A percentile compares a stretch with the other conserved stretches of the same genome.
These are phyloP conservation scores for Cyclophora punctaria DNA, from an alignment of 2,888 invertebrate species.

Conservation along the genomic window DNA sequence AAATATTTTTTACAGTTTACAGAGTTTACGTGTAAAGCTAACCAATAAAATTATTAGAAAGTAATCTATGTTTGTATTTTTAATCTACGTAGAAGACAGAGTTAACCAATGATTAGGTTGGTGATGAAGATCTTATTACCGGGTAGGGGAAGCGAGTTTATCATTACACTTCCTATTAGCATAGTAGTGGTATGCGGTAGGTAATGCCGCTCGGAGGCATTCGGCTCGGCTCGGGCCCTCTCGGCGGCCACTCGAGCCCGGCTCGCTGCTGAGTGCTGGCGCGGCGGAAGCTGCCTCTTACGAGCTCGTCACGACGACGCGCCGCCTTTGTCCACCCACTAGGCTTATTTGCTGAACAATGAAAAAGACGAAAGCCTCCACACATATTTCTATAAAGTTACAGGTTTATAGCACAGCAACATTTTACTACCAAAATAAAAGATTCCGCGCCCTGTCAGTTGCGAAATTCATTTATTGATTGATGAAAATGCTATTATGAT, in stretches of 20 bases:
- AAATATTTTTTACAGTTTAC: too few relatives aligned
- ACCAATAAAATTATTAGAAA: not conserved
- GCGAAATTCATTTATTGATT: conserved; percentile 60
- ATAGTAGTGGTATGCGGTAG: too few relatives aligned
- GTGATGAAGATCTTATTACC: too few relatives aligned
- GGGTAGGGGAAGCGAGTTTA: too few relatives aligned
- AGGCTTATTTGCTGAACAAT: conserved; percentile 75
- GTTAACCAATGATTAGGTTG: too few relatives aligned
- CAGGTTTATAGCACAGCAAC: conserved; percentile 37
- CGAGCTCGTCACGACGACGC: conserved; percentile 64
- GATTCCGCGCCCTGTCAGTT: conserved; percentile 39
- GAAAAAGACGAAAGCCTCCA: conserved; percentile 65
- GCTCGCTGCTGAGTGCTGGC: conserved; percentile 59
- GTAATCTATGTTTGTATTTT: conserved; percentile 4
- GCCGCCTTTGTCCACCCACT: conserved; percentile 73
- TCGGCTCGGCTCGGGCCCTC: conserved; percentile 45
- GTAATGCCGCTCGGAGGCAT: conserved; percentile 47
- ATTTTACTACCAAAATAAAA: conserved; percentile 49
- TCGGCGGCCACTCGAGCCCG: conserved; percentile 40
- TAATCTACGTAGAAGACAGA: too few relatives aligned
- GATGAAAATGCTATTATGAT: conserved; percentile 63
- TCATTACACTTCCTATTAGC: too few relatives aligned
- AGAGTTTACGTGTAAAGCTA: too few relatives aligned
- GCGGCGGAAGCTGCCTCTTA: conserved; percentile 70
- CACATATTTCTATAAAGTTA: conserved; percentile 47